These are phyloP conservation scores for Eupithecia insigniata DNA, from an alignment of 2,888 invertebrate genomes.

Conservation along the genomic window DNA sequence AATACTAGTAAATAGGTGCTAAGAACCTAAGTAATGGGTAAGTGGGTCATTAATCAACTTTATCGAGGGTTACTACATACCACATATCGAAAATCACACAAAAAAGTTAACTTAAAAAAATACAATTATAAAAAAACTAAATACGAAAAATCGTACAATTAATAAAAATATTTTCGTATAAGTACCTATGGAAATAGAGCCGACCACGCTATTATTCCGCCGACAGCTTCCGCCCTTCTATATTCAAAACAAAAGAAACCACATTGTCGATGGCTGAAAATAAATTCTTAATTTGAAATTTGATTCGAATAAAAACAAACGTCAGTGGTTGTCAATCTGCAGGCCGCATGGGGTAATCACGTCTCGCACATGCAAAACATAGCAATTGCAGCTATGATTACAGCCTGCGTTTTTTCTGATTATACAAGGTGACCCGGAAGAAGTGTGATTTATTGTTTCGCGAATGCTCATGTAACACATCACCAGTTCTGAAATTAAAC, in stretches of 20 bases:
- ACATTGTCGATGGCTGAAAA: constrained; percentile 24
- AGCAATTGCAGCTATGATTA: constrained; percentile 65
- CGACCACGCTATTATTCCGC: not conserved
- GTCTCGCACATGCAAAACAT: constrained; percentile 61
- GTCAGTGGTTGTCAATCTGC: constrained; percentile 40
- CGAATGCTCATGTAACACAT: not conserved
- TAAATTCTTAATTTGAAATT: constrained; percentile 33
- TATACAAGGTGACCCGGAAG: constrained; percentile 1
- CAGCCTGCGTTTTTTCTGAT: constrained; percentile 12
- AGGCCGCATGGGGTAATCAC: constrained; percentile 56
- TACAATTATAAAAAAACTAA: no score
- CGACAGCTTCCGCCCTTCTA: not conserved
- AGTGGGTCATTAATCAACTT: no score
- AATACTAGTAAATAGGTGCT: no score
- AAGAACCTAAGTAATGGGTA: no score
- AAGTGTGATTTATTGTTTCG: not conserved
- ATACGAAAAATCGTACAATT: not conserved
- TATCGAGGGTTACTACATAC: no score
- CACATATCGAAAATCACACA: no score
- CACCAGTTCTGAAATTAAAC: not conserved
- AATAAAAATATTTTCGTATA: not conserved
- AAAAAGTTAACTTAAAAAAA: no score
- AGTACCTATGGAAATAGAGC: not conserved
- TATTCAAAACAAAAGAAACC: constrained; percentile 20
- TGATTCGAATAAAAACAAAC: constrained; percentile 45